Evolutionary conservation across 2,888 invertebrate species (phyloP), one percentile per base, ranked within the genome.

Genomic region (Acanthococcus lagerstroemiae): DNA sequence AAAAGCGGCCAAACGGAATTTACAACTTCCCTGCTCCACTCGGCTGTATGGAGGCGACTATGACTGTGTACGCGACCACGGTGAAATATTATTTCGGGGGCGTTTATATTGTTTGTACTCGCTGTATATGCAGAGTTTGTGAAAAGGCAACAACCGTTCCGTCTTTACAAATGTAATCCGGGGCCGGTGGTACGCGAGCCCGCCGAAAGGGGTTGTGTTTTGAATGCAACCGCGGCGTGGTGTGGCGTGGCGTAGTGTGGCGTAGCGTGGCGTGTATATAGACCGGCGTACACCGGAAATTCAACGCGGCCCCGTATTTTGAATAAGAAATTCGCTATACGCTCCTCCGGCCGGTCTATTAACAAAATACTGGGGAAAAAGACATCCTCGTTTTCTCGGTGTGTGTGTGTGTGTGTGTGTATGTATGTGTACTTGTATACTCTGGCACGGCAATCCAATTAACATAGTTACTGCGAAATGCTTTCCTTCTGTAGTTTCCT

Each of bases 21-120:
- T 37, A 37, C 37, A 37, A 37, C 37, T 37, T 37, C 3, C n/a
- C n/a, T 37, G 12, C n/a, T 37, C n/a, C 12, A 15, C n/a, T n/a
- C 37, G 12, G 12, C 37, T 37, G 37, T n/a, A 37, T n/a, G n/a
- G n/a, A n/a, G n/a, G n/a, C n/a, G n/a, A n/a, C n/a, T n/a, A n/a
- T n/a, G n/a, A n/a, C n/a, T n/a, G n/a, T n/a, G n/a, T n/a, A n/a
- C n/a, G n/a, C n/a, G n/a, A 37, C n/a, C 37, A 37, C n/a, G 46
- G 58, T 46, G 45, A 52, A 63, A 44, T 63, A 63, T 63, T 63
- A 63, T 63, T 63, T 63, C 52, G 63, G 52, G 63, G 63, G 63
- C 63, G 63, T 52, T 58, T 52, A 52, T 45, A 52, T 52, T 52
- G 52, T 52, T 52, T 24, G 24, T 21, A 22, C 5, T 24, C 15